Evolutionary conservation across 2,113 vertebrate genomes (phyloP).

Genomic region (Ochotona curzoniae): DNA sequence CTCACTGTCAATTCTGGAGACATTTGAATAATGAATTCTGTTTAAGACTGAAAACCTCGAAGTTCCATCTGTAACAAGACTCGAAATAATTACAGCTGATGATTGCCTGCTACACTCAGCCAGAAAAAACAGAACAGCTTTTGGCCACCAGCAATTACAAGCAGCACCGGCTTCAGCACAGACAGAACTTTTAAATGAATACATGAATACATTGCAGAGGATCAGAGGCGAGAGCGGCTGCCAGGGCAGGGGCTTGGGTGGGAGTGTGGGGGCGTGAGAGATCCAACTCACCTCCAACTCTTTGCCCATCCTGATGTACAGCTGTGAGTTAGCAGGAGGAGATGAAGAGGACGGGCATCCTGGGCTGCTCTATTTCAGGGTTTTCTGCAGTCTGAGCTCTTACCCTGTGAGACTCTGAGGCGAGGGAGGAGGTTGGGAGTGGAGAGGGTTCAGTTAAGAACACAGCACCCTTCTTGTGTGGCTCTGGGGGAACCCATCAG

Average conservation of each 20-base stretch:
- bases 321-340: not conserved
- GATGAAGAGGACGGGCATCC: not conserved
- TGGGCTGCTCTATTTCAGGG: not conserved
- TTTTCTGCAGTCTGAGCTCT: not conserved
- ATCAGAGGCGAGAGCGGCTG: conserved; percentile 65
- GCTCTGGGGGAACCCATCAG: not conserved
- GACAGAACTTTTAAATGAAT: conserved; percentile 87
- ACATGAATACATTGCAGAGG: conserved; percentile 84
- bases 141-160: conserved; percentile 88
- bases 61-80: conserved; percentile 91
- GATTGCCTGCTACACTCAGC: conserved; percentile 89
- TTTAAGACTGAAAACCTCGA: conserved; percentile 87
- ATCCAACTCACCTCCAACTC: not conserved
- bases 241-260: not conserved
- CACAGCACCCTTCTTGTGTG: not conserved
- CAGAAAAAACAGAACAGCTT: conserved; percentile 89
- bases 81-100: conserved; percentile 90
- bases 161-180: conserved; percentile 84
- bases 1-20: conserved; percentile 80
- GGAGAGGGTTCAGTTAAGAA: not conserved
- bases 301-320: not conserved
- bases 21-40: conserved; percentile 89
- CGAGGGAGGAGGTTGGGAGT: not conserved
- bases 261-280: not conserved
- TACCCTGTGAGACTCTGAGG: not conserved